Percentiles rank a stretch among this genome's conserved stretches.
These are phyloP conservation scores for Lasiurus borealis DNA, from an alignment of 2,113 vertebrate species.

Conservation along the genomic window DNA sequence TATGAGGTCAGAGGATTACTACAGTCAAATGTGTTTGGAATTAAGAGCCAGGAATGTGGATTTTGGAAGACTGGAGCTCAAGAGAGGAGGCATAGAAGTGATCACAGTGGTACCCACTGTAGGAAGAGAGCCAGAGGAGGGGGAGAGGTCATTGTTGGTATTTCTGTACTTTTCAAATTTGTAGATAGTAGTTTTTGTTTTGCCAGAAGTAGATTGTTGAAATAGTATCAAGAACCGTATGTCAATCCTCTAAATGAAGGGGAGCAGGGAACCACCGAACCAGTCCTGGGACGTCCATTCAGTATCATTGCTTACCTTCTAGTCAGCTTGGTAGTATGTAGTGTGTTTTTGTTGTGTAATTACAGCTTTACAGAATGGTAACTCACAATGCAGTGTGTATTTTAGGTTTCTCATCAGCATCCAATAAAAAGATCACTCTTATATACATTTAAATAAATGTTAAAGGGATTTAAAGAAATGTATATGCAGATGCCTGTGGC, in stretches of 20 bases:
- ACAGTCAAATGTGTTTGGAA: background rate
- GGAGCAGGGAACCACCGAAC: background rate
- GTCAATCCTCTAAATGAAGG: background rate
- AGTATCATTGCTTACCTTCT: background rate
- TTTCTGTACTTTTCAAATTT: background rate
- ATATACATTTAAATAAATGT: background rate
- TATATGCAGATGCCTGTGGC: background rate
- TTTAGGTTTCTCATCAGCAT: conserved; percentile 17
- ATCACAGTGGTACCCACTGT: background rate
- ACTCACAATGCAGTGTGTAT: background rate
- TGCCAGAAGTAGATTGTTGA: background rate
- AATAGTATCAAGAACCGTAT: background rate
- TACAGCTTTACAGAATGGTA: background rate
- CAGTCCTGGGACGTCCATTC: background rate
- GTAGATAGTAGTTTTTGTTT: background rate
- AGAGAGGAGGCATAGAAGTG: background rate
- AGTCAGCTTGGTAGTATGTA: background rate
- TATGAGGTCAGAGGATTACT: background rate
- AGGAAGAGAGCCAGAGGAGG: background rate
- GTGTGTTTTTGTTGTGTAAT: background rate
- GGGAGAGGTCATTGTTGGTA: background rate
- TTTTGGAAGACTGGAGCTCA: background rate
- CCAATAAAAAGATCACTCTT: background rate
- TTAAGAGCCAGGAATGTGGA: background rate
- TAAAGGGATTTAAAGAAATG: background rate